Conservation (phyloP, 2,888 invertebrate genomes). For the Aproaerema taeniolella region DNA sequence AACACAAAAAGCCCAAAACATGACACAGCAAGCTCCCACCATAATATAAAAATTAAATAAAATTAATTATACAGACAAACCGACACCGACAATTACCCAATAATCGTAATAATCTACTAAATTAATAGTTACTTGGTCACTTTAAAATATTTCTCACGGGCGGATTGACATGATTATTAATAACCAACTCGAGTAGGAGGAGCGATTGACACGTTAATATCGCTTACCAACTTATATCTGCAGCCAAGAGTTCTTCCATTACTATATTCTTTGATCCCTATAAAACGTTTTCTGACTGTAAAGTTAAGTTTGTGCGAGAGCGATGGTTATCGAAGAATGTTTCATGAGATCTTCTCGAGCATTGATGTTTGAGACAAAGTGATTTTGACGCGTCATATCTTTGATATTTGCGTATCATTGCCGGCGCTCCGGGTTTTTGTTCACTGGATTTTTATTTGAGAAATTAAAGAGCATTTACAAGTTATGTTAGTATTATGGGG, state of each 20-base stretch:
- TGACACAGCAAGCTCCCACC: conserved; percentile 62
- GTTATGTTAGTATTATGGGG: too few species aligned
- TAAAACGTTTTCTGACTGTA: not conserved
- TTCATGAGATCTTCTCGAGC: conserved; percentile 45
- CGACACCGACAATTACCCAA: conserved; percentile 63
- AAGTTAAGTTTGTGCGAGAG: conserved; percentile 32
- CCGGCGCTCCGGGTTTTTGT: conserved; percentile 6
- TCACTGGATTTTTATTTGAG: not conserved
- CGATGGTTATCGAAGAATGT: conserved; percentile 53
- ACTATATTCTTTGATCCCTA: not conserved
- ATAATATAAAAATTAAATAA: conserved; percentile 52
- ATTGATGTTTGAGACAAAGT: conserved; percentile 62
- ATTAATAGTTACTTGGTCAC: conserved; percentile 60
- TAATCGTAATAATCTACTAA: conserved; percentile 59
- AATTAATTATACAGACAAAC: conserved; percentile 60
- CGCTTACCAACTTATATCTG: conserved; percentile 27
- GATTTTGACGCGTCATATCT: conserved; percentile 59
- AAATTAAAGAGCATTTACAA: too few species aligned
- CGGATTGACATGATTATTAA: conserved; percentile 70
- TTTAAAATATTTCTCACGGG: conserved; percentile 69
- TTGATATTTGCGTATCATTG: conserved; percentile 64
- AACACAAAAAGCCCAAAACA: conserved; percentile 12
- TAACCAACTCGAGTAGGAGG: conserved; percentile 53
- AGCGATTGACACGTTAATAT: conserved; percentile 71
- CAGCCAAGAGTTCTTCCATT: conserved; percentile 17